A percentile compares a stretch with the other conserved stretches of the same genome.
Conservation (phyloP, 2,888 invertebrate genomes). For the Panopea generosa region DNA sequence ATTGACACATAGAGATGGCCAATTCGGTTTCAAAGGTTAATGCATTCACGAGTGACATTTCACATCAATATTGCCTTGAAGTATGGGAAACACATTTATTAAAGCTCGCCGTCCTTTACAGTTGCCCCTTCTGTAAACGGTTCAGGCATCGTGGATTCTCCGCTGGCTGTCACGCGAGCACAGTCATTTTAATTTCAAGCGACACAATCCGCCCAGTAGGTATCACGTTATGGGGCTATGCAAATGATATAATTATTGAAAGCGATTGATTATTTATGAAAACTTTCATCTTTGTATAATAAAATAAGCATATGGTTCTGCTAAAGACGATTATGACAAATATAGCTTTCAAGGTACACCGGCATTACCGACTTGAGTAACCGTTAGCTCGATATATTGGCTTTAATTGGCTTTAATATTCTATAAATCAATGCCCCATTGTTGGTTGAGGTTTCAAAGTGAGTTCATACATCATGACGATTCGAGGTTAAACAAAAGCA, state of each 20-base stretch:
- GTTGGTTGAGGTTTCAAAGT: too few relatives aligned
- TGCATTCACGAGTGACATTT: conserved; percentile 62
- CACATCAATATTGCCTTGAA: conserved; percentile 56
- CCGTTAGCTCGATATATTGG: background rate
- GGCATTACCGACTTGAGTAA: conserved; percentile 1
- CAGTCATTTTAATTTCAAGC: conserved; percentile 57
- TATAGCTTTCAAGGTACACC: background rate
- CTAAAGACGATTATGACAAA: conserved; percentile 24
- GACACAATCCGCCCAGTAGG: conserved; percentile 46
- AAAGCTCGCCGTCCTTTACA: conserved; percentile 20
- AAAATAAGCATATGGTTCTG: conserved; percentile 54
- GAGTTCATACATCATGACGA: too few relatives aligned
- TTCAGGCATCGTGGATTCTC: conserved; percentile 25
- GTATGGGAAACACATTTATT: conserved; percentile 40
- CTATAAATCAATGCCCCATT: too few relatives aligned
- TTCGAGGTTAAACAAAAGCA: too few relatives aligned
- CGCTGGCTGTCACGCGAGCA: conserved; percentile 42
- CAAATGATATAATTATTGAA: conserved; percentile 63
- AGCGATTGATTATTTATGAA: conserved; percentile 54
- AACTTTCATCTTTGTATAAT: conserved; percentile 41
- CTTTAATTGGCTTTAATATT: background rate
- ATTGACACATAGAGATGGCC: conserved; percentile 6
- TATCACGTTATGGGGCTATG: conserved; percentile 51
- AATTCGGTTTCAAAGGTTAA: conserved; percentile 55
- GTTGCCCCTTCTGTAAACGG: conserved; percentile 22